Evolutionary conservation across 2,888 invertebrate genomes (phyloP).

Genomic region (Listrodromus nycthemerus): DNA sequence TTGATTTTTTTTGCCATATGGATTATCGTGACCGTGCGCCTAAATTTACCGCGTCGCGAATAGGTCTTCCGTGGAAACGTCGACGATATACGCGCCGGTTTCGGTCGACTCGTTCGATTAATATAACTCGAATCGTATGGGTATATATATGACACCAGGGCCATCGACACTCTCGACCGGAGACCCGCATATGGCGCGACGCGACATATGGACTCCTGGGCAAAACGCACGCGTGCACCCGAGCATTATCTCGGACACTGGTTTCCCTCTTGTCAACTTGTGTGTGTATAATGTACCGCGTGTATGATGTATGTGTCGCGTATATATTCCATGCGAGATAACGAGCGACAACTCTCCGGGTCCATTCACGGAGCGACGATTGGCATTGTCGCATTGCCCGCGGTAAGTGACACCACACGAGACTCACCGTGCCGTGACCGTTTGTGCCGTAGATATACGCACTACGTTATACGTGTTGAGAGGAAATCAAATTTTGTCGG

Average conservation of each 20-base stretch:
- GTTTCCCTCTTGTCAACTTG: conserved; percentile 15
- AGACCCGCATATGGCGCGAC: conserved; percentile 72
- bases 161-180: conserved; percentile 53
- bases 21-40: neutral
- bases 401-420: conserved; percentile 58
- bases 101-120: conserved; percentile 41
- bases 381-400: conserved; percentile 54
- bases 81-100: conserved; percentile 5
- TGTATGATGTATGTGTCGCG: conserved; percentile 1
- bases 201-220: conserved; percentile 75
- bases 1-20: neutral
- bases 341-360: conserved; percentile 49
- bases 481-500: conserved; percentile 1
- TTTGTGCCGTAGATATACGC: neutral
- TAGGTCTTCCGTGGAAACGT: conserved; percentile 13
- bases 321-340: conserved; percentile 18
- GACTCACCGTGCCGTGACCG: conserved; percentile 44
- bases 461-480: neutral
- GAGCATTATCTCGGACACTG: conserved; percentile 60
- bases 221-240: conserved; percentile 56
- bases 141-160: conserved; percentile 43
- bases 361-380: conserved; percentile 59
- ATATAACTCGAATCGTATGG: conserved; percentile 57
- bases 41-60: conserved; percentile 6
- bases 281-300: conserved; percentile 27